Percentiles rank a stretch among this genome's conserved stretches.
These are phyloP conservation scores for Exephanes ischioxanthus DNA, from an alignment of 2,888 invertebrate species.

Conservation along the genomic window DNA sequence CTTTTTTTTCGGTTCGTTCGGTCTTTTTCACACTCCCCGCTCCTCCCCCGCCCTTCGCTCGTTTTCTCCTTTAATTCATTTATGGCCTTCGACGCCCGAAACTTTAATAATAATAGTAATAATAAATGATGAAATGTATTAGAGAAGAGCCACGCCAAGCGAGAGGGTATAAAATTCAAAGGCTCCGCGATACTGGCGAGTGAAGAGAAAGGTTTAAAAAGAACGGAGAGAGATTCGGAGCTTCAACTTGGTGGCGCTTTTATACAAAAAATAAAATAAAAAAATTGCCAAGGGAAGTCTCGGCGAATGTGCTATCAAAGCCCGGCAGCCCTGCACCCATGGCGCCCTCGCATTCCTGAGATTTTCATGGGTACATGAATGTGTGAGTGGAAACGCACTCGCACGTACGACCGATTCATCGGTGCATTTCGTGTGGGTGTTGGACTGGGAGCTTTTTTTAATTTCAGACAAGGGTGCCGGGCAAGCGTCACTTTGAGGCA, in stretches of 20 bases:
- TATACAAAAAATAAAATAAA: constrained; percentile 17
- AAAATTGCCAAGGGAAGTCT: constrained; percentile 54
- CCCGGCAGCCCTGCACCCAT: constrained; percentile 55
- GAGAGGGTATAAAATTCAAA: neutral
- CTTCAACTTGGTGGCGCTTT: constrained; percentile 62
- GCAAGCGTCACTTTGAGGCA: constrained; percentile 67
- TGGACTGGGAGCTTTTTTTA: constrained; percentile 27
- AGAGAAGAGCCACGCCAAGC: constrained; percentile 28
- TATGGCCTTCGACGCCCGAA: constrained; percentile 64
- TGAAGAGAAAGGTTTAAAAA: constrained; percentile 43
- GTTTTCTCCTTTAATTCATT: constrained; percentile 25
- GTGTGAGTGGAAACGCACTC: constrained; percentile 38
- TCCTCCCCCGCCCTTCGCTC: constrained; percentile 24
- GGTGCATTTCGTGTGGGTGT: constrained; percentile 11
- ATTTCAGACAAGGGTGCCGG: constrained; percentile 59
- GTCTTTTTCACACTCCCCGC: constrained; percentile 55
- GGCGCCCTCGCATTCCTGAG: constrained; percentile 41
- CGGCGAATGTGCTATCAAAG: constrained; percentile 60
- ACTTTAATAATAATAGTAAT: constrained; percentile 72
- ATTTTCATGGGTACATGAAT: constrained; percentile 31
- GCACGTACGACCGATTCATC: constrained; percentile 53
- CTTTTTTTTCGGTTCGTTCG: constrained; percentile 69
- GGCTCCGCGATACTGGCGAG: constrained; percentile 1
- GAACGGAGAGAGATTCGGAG: constrained; percentile 52
- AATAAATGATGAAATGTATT: constrained; percentile 49